Evolutionary conservation across 2,888 invertebrate genomes (phyloP).

Genomic region (Pyrrhia umbra): DNA sequence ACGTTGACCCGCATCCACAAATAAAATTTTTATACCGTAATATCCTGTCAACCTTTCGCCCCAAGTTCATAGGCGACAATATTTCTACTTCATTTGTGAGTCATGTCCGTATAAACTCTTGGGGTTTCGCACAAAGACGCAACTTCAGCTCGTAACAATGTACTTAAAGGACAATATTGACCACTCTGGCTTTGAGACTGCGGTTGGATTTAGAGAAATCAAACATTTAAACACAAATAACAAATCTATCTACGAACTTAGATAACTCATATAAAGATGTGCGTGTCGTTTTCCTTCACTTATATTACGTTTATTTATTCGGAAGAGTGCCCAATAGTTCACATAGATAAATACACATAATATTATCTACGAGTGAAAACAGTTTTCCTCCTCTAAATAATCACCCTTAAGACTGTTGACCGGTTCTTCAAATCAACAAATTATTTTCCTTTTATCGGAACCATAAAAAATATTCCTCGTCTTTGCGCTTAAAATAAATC

Average conservation of each 20-base stretch:
- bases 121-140: slow-evolving; percentile 46
- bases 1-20: slow-evolving; percentile 38
- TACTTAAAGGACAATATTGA: slow-evolving; percentile 49
- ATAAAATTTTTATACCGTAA: slow-evolving; percentile 31
- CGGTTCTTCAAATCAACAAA: slow-evolving; percentile 40
- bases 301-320: not conserved
- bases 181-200: slow-evolving; percentile 36
- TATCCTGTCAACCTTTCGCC: slow-evolving; percentile 29
- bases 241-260: not conserved
- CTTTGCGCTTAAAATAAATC: slow-evolving; percentile 48
- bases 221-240: slow-evolving; percentile 30
- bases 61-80: slow-evolving; percentile 27
- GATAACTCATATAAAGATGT: not conserved
- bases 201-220: slow-evolving; percentile 47
- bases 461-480: slow-evolving; percentile 40
- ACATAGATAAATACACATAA: slow-evolving; percentile 7
- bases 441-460: slow-evolving; percentile 43
- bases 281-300: not conserved
- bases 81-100: slow-evolving; percentile 51
- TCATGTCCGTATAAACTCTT: slow-evolving; percentile 35
- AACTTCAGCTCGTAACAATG: slow-evolving; percentile 36
- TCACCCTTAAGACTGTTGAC: slow-evolving; percentile 27
- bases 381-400: slow-evolving; percentile 29
- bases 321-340: not conserved
- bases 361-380: slow-evolving; percentile 13